Base-by-base conservation (phyloP, 2,797 vertebrate genomes). In the Macroramphosus scolopax region DNA sequence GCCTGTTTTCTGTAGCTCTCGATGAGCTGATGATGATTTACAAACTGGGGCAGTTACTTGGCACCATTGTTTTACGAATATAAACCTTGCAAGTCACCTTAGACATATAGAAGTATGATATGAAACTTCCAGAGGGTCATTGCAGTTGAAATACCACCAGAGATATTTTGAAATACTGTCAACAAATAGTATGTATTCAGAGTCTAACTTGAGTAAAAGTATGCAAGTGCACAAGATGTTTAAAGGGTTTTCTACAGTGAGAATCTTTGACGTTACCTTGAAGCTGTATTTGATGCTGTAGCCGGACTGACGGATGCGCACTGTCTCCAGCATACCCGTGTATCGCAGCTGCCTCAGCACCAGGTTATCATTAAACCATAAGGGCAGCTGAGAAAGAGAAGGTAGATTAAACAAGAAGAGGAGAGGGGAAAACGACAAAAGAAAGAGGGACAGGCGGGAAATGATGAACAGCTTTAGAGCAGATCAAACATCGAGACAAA, bases 241-340 rank as follows among this genome's bases (percentile, higher is more conserved):
- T 41, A 32, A 15, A 38, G 17, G 26, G 16, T 11, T 6, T 17
- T 20, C 12, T 3, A 8, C 15, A 44, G 6, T 5, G 8, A 26
- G 3, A 6, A 9, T 6, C 5, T 26, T 17, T 58, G 38, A 11
- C 42, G 13, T 80, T 73, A 98, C 97, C 96, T 97, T 91, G 72
- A 97, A 96, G 67, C 88, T 92, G 77, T 95, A 96, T 60, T 98
- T 98, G 88, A 92, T 89, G 84, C 94, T 95, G 89, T 99, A 99
- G 66, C 97, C 97, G 0, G 97, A 98, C 47, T 94, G 96, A 13
- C 96, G 94, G 65, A 99, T 99, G 79, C 92, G 91, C 48, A 99
- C 96, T 0, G 96, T 99, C 88, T 99, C 95, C 86, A 98, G 86
- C 97, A 99, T 99, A n/a, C 96, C 97, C 0, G 96, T 98, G 81